Evolutionary conservation across 2,113 vertebrate species (phyloP).

Genomic region (Morone saxatilis): DNA sequence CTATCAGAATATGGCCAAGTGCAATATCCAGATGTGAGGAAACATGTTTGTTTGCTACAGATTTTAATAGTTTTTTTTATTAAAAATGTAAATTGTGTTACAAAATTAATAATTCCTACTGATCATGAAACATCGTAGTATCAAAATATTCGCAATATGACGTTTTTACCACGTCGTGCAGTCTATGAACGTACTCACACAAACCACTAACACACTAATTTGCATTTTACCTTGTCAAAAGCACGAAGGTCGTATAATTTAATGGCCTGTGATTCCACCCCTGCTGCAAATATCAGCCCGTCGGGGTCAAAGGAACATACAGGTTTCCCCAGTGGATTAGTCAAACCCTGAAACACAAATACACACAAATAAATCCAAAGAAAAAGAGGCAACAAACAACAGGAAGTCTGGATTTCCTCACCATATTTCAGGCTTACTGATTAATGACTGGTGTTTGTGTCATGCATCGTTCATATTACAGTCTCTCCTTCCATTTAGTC

Average conservation of each 20-base stretch:
- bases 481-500: not conserved
- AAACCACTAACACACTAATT: not conserved
- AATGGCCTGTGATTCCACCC: slow-evolving; percentile 96
- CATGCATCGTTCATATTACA: not conserved
- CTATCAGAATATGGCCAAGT: too few species aligned
- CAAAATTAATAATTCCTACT: too few species aligned
- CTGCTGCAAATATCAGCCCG: slow-evolving; percentile 97
- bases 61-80: too few species aligned
- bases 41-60: too few species aligned
- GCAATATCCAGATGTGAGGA: too few species aligned
- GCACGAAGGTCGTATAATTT: slow-evolving; percentile 97
- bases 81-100: too few species aligned
- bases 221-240: slow-evolving; percentile 93
- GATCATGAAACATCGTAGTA: too few species aligned
- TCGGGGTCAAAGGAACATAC: slow-evolving; percentile 98
- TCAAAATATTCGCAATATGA: too few species aligned
- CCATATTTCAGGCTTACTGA: not conserved
- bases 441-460: not conserved
- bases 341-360: slow-evolving; percentile 88
- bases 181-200: not conserved
- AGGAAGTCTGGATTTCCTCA: not conserved
- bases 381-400: not conserved
- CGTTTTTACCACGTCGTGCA: too few species aligned
- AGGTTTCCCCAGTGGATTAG: slow-evolving; percentile 96
- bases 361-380: not conserved